Base-by-base conservation (phyloP, 2,888 invertebrate genomes). In the Tanytarsus gracilentus region DNA sequence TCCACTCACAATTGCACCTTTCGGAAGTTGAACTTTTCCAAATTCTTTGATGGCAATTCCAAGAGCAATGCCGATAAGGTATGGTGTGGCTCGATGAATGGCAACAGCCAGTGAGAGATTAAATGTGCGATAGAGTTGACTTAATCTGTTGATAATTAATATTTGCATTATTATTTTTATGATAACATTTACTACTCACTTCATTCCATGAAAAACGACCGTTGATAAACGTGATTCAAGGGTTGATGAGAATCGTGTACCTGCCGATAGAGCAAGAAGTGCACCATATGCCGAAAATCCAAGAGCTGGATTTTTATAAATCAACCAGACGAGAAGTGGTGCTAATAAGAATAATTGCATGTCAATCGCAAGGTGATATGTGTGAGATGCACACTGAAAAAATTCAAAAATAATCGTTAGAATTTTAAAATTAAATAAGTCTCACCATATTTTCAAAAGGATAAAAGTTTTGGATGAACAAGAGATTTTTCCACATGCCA, bases 351-450 rank as follows among this genome's bases (percentile, higher is more conserved):
- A 84, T 8, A 87, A 74, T 69, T 87, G 87, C 77, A 86, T 80
- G 67, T 87, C 86, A 65, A 87, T 67, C 0, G 86, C 86, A 63
- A 86, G 69, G 66, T 86, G 86, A 68, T 87, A 83, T 0, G 85
- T 85, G 71, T 85, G 85, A 1, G 85, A 82, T 21, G 86, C 85
- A 67, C 87, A 88, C 87, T 87, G 71, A 9, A 72, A 73, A 27
- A 63, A 62, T 6, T 26, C 27, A 7, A 26, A 7, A 7, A 2
- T 4, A 16, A 40, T 40, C 16, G 3, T 16, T 18, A 40, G 6
- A 18, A 6, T 18, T 18, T 18, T 11, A 16, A 40, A 16, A 5
- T 8, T 18, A 18, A n/a, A 49, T 16, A 7, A 27, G 25, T 14
- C 75, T 71, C 69, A 84, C 85, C 78, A 84, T 84, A 63, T 84